These are phyloP conservation scores for Aphaenogaster ashmeadi DNA, from an alignment of 1,140 invertebrate species.

Conservation along the genomic window DNA sequence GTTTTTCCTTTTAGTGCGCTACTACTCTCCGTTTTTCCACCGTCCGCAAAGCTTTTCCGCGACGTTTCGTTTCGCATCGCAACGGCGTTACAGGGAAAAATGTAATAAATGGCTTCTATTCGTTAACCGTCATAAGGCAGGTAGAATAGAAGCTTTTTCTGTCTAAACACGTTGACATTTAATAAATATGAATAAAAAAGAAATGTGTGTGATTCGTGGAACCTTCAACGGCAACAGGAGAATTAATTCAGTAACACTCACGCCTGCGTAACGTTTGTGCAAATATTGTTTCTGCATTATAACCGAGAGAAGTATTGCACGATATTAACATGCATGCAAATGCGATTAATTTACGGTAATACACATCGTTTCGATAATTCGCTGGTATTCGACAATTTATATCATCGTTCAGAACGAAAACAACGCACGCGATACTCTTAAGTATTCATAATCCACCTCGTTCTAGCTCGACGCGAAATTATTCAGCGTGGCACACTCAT, in stretches of 20 bases:
- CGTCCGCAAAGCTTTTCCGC: constrained; percentile 48
- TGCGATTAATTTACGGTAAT: constrained; percentile 41
- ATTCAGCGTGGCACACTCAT: not conserved
- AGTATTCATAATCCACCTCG: constrained; percentile 44
- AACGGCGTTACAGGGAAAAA: constrained; percentile 18
- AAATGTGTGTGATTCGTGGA: not conserved
- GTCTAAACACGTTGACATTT: not conserved
- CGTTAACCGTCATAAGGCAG: constrained; percentile 39
- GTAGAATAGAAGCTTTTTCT: constrained; percentile 17
- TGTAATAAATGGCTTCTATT: constrained; percentile 59
- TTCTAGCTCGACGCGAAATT: constrained; percentile 34
- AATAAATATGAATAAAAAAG: not conserved
- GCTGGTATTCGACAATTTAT: not conserved
- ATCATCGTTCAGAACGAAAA: not conserved
- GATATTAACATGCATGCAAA: constrained; percentile 29
- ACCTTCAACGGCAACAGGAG: not conserved
- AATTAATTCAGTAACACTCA: constrained; percentile 2
- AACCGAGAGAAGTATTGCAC: not conserved
- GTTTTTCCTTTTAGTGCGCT: constrained; percentile 37
- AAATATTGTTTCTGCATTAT: constrained; percentile 37
- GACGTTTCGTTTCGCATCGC: constrained; percentile 47
- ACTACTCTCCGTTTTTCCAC: constrained; percentile 33
- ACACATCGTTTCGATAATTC: constrained; percentile 26
- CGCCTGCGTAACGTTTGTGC: constrained; percentile 9
- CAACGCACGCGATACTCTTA: not conserved